phyloP scores from a whole-genome alignment of 2,888 invertebrate species.

The Campoplex capitator region DNA sequence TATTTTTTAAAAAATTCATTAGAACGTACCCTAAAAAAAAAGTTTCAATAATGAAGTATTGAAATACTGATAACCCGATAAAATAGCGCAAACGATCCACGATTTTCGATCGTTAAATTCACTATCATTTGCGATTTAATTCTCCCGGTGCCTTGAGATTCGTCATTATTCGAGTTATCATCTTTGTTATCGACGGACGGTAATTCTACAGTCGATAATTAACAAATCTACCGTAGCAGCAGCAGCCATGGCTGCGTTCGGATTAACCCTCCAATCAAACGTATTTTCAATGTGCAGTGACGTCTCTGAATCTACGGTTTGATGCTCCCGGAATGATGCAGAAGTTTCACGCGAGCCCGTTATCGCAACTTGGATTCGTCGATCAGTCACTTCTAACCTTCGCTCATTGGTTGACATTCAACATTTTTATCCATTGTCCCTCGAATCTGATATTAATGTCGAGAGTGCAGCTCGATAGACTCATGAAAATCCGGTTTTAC shows the following conservation, averaged over 20 bases:
- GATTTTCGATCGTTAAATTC: not conserved
- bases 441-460: not conserved
- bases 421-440: not conserved
- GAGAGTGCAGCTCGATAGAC: not conserved
- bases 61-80: not conserved
- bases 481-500: conserved; percentile 17
- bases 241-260: not conserved
- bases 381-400: not conserved
- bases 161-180: not conserved
- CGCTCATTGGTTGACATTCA: conserved; percentile 31
- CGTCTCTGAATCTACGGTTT: not conserved
- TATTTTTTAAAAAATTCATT: too few relatives aligned
- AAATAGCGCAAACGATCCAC: not conserved
- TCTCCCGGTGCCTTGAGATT: conserved; percentile 23
- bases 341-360: not conserved
- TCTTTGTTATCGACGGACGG: conserved; percentile 17
- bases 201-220: not conserved
- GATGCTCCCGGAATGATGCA: not conserved
- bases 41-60: not conserved
- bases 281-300: not conserved
- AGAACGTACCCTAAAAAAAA: too few relatives aligned
- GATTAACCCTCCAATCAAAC: not conserved
- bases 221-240: not conserved
- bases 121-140: conserved; percentile 7
- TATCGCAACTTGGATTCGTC: conserved; percentile 1